Conservation (phyloP, 1,140 invertebrate genomes). For the Cepaea nemoralis region DNA sequence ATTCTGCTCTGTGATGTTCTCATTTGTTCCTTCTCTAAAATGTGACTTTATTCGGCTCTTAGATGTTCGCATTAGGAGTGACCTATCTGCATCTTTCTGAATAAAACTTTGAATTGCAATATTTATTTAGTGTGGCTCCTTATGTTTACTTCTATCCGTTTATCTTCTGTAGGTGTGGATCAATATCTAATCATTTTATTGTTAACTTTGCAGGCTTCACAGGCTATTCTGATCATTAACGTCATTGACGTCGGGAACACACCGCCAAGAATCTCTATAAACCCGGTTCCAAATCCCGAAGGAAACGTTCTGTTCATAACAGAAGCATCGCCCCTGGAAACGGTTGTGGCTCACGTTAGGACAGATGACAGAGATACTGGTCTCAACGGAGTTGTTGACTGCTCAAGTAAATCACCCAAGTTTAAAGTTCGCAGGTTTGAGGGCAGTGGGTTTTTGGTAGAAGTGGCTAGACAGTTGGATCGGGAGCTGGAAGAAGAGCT, state of each 20-base stretch:
- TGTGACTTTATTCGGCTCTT: too few relatives aligned
- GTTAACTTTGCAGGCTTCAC: slow-evolving; percentile 65
- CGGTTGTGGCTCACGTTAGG: slow-evolving; percentile 60
- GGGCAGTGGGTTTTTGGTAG: slow-evolving; percentile 54
- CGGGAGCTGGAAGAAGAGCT: slow-evolving; percentile 87
- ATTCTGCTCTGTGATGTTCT: too few relatives aligned
- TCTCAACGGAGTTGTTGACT: slow-evolving; percentile 55
- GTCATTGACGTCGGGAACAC: slow-evolving; percentile 94
- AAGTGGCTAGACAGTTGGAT: slow-evolving; percentile 92
- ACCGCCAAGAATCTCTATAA: slow-evolving; percentile 83
- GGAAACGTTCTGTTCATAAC: slow-evolving; percentile 53
- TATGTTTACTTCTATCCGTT: too few relatives aligned
- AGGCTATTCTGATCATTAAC: slow-evolving; percentile 77
- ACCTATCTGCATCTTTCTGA: too few relatives aligned
- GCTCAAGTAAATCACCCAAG: slow-evolving; percentile 41
- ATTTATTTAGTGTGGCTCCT: too few relatives aligned
- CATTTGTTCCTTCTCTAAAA: too few relatives aligned
- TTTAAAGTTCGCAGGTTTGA: slow-evolving; percentile 53
- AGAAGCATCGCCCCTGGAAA: slow-evolving; percentile 50
- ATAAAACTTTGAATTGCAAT: too few relatives aligned
- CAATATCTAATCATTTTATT: too few relatives aligned
- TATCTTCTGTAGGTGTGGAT: too few relatives aligned
- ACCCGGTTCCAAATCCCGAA: slow-evolving; percentile 50
- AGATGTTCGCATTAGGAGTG: too few relatives aligned
- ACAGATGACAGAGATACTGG: slow-evolving; percentile 61